Evolutionary conservation across 1,140 invertebrate genomes (phyloP).

Genomic region (Anastrepha ludens): DNA sequence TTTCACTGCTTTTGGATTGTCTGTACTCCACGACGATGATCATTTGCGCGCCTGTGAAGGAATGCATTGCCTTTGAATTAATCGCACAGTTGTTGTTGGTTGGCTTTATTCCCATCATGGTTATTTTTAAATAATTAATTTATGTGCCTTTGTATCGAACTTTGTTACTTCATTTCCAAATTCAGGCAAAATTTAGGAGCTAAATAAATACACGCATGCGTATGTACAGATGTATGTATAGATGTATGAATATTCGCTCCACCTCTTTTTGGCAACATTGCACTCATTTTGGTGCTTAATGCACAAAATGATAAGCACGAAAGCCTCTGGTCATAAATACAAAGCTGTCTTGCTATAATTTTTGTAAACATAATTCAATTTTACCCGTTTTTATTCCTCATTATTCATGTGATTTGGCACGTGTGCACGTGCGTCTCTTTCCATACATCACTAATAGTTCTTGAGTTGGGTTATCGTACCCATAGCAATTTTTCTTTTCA

Average conservation of each 20-base stretch:
- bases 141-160: slow-evolving; percentile 25
- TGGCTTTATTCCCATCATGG: background rate
- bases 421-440: slow-evolving; percentile 16
- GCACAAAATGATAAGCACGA: background rate
- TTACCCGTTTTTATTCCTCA: background rate
- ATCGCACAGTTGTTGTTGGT: background rate
- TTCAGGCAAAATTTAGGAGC: background rate
- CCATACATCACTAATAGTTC: background rate
- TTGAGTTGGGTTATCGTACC: background rate
- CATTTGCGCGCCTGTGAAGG: background rate
- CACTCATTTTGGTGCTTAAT: background rate
- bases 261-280: background rate
- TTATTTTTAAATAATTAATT: slow-evolving; percentile 50
- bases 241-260: background rate
- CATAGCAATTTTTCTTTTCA: background rate
- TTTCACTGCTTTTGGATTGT: background rate
- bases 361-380: background rate
- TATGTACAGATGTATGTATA: background rate
- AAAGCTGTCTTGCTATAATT: no score
- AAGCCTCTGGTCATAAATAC: no score
- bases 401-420: slow-evolving; percentile 7
- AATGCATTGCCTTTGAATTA: background rate
- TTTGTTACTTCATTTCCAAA: slow-evolving; percentile 1
- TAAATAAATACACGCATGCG: background rate
- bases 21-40: background rate